Conservation (phyloP, 2,797 vertebrate species). For the Acrossocheilus wenchowensis region DNA sequence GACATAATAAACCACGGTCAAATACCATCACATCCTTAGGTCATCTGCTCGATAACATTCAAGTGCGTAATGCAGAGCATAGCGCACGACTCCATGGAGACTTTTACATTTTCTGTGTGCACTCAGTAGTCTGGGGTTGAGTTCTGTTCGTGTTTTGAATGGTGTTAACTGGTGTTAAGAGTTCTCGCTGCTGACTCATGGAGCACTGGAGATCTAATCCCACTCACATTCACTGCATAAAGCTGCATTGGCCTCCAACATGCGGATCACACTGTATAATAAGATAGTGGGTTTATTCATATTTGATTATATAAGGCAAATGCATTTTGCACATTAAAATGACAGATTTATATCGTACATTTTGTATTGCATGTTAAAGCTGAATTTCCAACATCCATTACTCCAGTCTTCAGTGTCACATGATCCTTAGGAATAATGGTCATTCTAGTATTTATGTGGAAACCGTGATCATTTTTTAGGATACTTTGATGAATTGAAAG, state of each 20-base stretch:
- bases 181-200: conserved; percentile 16
- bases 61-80: conserved; percentile 11
- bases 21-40: conserved; percentile 23
- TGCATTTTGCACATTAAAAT: not conserved
- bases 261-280: not conserved
- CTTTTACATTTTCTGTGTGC: not conserved
- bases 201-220: conserved; percentile 3
- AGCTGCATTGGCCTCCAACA: not conserved
- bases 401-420: not conserved
- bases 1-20: conserved; percentile 40
- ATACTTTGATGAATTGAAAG: too few relatives aligned
- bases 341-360: not conserved
- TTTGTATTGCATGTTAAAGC: not conserved
- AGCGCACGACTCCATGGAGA: conserved; percentile 28
- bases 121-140: not conserved
- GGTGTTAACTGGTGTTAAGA: conserved; percentile 34
- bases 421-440: not conserved
- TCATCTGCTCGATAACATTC: conserved; percentile 3
- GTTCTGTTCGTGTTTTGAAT: conserved; percentile 33
- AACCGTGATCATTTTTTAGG: too few relatives aligned
- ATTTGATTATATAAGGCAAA: not conserved
- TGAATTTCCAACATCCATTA: not conserved
- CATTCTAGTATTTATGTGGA: not conserved
- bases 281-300: not conserved
- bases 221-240: conserved; percentile 2